These are phyloP conservation scores for Watersipora subatra DNA, from an alignment of 1,140 invertebrate genomes.

Conservation along the genomic window DNA sequence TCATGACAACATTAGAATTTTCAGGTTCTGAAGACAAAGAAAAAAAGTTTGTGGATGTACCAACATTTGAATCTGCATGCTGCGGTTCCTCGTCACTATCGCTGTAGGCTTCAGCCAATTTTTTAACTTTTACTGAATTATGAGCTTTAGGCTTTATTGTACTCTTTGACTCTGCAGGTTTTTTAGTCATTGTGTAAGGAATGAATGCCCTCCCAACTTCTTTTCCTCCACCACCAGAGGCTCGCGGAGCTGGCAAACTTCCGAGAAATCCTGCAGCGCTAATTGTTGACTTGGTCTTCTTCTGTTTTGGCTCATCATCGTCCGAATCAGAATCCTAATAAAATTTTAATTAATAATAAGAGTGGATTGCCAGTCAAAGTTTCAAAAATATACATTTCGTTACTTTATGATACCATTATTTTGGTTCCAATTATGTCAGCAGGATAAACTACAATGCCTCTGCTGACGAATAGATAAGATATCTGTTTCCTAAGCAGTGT, in stretches of 20 bases:
- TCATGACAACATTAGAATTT: not conserved
- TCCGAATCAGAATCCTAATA: not conserved
- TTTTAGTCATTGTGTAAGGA: conserved; percentile 20
- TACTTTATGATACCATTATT: no score
- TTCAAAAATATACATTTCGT: no score
- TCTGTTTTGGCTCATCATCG: not conserved
- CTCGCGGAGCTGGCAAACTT: not conserved
- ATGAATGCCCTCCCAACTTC: conserved; percentile 20
- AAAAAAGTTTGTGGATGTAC: not conserved
- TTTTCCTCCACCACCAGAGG: conserved; percentile 10
- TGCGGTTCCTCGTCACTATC: not conserved
- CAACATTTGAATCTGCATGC: not conserved
- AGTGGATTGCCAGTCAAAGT: no score
- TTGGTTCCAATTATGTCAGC: no score
- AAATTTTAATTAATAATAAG: no score
- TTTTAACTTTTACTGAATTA: no score
- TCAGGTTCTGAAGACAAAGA: not conserved
- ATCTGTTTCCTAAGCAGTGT: no score
- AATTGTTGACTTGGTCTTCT: not conserved
- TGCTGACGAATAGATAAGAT: no score
- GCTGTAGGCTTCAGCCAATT: not conserved
- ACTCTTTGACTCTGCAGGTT: not conserved
- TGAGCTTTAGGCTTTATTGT: no score
- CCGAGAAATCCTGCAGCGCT: not conserved
- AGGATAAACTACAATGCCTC: no score